A percentile compares a stretch with the other conserved stretches of the same genome.
These are phyloP conservation scores for Eupithecia centaureata DNA, from an alignment of 2,888 invertebrate species.

Conservation along the genomic window DNA sequence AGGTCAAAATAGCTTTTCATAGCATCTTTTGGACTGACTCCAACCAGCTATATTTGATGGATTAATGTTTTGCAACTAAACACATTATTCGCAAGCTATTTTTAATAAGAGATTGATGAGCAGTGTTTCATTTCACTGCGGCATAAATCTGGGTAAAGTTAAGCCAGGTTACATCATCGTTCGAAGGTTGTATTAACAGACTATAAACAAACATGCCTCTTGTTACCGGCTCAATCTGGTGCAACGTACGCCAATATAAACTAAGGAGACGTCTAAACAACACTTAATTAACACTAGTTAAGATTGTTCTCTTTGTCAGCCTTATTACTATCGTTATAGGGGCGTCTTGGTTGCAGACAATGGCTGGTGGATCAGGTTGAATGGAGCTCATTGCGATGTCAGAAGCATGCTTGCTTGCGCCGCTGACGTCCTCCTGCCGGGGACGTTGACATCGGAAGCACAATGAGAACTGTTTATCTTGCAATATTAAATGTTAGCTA, in stretches of 20 bases:
- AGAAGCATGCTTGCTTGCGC: slow-evolving; percentile 56
- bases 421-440: slow-evolving; percentile 52
- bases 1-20: slow-evolving; percentile 45
- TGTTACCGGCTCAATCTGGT: slow-evolving; percentile 19
- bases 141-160: slow-evolving; percentile 13
- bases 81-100: slow-evolving; percentile 53
- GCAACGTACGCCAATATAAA: slow-evolving; percentile 51
- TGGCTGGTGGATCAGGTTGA: slow-evolving; percentile 42
- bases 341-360: slow-evolving; percentile 28
- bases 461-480: slow-evolving; percentile 47
- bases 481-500: slow-evolving; percentile 28
- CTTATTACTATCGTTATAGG: slow-evolving; percentile 43
- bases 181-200: slow-evolving; percentile 10
- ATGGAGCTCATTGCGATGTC: slow-evolving; percentile 53
- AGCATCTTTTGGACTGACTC: slow-evolving; percentile 54
- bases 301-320: slow-evolving; percentile 42
- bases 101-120: slow-evolving; percentile 43
- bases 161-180: slow-evolving; percentile 10
- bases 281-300: slow-evolving; percentile 56
- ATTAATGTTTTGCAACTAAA: slow-evolving; percentile 58
- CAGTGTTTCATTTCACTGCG: slow-evolving; percentile 37
- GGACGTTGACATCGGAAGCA: slow-evolving; percentile 54
- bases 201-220: slow-evolving; percentile 13
- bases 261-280: slow-evolving; percentile 56
- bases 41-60: slow-evolving; percentile 55